Base-by-base conservation (phyloP, 1,140 invertebrate species). In the Agrilus planipennis region DNA sequence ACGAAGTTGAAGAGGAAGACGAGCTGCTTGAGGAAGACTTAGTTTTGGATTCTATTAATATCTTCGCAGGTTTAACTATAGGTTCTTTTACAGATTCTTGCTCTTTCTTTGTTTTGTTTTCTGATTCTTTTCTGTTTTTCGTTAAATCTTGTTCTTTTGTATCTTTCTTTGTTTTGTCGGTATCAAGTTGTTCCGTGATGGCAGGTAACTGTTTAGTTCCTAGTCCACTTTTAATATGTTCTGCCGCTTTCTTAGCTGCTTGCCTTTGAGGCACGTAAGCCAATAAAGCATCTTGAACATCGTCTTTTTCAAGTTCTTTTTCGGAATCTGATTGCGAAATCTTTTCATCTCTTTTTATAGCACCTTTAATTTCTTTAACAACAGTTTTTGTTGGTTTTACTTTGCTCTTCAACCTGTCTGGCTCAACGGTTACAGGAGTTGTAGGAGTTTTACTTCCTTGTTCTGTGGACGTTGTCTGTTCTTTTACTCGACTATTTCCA, bases 211-310 rank as follows among this genome's bases (percentile, higher is more conserved):
- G 68, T 47, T 81, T 81, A n/a, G n/a, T n/a, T 16, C 70, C 73
- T 38, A 84, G 64, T 28, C 81, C 82, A 62, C 80, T 86, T 54
- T 89, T 89, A 27, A 90, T 84, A 54, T 89, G 85, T 50, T 86
- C 85, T 9, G 84, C 84, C 2, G 87, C 87, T 61, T 91, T 91
- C 57, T 89, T 89, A 22, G 88, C 88, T 3, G 88, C 88, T 64
- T 89, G 84, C 25, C 88, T 65, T 58, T 90, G 87, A 1, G 88
- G 88, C 23, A 91, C 88, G 63, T 88, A 87, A 1, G 83, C 77
- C 12, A 89, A 64, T 45, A 84, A 77, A n/a, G n/a, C n/a, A 54
- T 86, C 84, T 41, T 72, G 71, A 38, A 28, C 47, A 28, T 72
- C 72, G 45, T 72, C 55, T 47, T 72, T 69, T 27, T 75, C 75